Percentiles rank a stretch among this genome's conserved stretches.
Conservation (phyloP, 2,888 invertebrate genomes). For the Nemoura dubitans region DNA sequence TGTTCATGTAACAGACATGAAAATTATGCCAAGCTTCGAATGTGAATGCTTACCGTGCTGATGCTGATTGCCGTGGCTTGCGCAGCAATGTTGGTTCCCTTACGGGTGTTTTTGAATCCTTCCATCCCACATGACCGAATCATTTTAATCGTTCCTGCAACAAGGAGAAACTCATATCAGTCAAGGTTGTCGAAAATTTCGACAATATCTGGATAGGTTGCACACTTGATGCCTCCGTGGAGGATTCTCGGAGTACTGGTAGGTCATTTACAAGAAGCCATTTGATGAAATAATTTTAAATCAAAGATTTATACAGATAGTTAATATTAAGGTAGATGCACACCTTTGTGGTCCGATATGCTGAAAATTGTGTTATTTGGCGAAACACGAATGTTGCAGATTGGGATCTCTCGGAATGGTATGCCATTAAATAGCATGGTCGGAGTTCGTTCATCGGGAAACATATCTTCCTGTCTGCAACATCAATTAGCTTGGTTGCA, state of each 20-base stretch:
- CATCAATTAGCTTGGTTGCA: conserved; percentile 44
- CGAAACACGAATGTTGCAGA: conserved; percentile 83
- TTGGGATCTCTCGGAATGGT: conserved; percentile 80
- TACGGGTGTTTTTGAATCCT: conserved; percentile 93
- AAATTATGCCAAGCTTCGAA: no score
- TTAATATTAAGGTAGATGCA: conserved; percentile 37
- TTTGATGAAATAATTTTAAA: background rate
- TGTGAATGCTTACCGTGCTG: conserved; percentile 73
- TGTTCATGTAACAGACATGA: no score
- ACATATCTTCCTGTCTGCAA: conserved; percentile 73
- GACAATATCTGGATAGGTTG: background rate
- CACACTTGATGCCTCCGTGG: background rate
- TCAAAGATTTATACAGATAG: background rate
- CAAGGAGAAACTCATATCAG: no score
- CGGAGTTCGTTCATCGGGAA: conserved; percentile 79
- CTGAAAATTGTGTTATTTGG: conserved; percentile 89
- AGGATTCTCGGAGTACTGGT: background rate
- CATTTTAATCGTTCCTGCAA: conserved; percentile 66
- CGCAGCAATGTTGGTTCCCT: conserved; percentile 96
- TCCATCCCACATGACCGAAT: conserved; percentile 85
- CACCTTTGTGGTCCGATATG: conserved; percentile 76
- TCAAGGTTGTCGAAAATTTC: background rate
- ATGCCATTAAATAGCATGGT: conserved; percentile 77
- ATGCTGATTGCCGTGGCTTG: conserved; percentile 90
- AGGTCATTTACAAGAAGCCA: no score